A percentile compares a stretch with the other conserved stretches of the same genome.
Evolutionary conservation across 2,113 vertebrate species (phyloP).

Genomic region (Merops nubicus): DNA sequence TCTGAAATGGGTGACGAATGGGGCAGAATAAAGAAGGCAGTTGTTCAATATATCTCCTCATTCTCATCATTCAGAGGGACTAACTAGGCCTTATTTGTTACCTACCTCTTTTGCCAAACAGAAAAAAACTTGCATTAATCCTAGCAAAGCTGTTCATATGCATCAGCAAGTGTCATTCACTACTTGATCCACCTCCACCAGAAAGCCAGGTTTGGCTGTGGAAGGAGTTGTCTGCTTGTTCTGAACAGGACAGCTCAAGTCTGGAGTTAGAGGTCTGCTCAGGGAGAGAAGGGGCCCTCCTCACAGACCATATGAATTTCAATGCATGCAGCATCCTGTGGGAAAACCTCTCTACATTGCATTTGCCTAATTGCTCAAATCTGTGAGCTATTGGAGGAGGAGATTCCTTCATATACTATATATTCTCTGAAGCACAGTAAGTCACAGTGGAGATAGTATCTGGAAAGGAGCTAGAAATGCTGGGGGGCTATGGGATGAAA

Average conservation of each 20-base stretch:
- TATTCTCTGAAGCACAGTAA: neutral
- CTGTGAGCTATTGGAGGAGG: neutral
- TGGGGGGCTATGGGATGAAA: neutral
- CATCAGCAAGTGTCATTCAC: neutral
- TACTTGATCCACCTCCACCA: neutral
- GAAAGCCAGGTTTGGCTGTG: neutral
- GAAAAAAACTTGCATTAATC: neutral
- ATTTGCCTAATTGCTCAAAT: neutral
- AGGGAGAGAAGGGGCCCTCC: neutral
- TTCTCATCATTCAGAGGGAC: neutral
- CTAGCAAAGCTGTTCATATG: neutral
- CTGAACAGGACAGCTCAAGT: neutral
- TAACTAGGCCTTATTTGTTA: neutral
- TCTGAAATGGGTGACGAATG: neutral
- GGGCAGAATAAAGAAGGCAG: neutral
- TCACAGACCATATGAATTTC: neutral
- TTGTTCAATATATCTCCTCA: neutral
- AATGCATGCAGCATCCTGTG: neutral
- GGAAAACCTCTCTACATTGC: neutral
- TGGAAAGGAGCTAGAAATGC: neutral
- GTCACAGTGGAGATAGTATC: neutral
- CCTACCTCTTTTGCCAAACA: neutral
- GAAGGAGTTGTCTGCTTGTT: neutral
- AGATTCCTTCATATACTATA: neutral
- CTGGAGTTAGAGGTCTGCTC: neutral